phyloP scores from a whole-genome alignment of 2,797 vertebrate genomes.

The Sciaenops ocellatus region DNA sequence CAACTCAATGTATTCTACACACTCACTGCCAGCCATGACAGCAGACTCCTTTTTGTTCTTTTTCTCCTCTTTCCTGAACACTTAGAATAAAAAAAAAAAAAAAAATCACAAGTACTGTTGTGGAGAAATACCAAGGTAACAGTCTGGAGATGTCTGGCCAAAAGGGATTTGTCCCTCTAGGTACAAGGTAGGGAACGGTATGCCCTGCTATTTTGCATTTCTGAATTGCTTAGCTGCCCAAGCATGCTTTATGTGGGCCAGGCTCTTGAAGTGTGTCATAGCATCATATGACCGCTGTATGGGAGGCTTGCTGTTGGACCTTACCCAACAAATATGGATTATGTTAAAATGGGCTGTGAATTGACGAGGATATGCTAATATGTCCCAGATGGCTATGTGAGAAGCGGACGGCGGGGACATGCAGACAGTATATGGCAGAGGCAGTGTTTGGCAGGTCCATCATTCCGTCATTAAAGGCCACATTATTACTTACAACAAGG shows the following conservation, averaged over 20 bases:
- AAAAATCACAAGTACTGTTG: constrained; percentile 82
- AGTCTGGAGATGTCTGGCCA: constrained; percentile 91
- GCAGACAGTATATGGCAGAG: constrained; percentile 92
- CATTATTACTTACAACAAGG: constrained; percentile 99
- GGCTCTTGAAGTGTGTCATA: constrained; percentile 94
- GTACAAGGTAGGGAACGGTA: constrained; percentile 87
- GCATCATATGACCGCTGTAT: constrained; percentile 92
- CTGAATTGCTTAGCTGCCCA: constrained; percentile 98
- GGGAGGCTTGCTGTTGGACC: constrained; percentile 92
- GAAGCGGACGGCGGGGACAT: constrained; percentile 90
- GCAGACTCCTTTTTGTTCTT: constrained; percentile 78
- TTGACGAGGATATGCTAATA: constrained; percentile 99
- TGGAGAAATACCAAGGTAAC: constrained; percentile 87
- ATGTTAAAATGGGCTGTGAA: constrained; percentile 98
- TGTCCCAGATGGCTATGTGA: constrained; percentile 96
- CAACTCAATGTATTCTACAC: constrained; percentile 83
- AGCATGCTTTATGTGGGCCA: constrained; percentile 91
- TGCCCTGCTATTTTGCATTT: constrained; percentile 95
- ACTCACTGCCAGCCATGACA: constrained; percentile 81
- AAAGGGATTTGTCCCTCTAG: constrained; percentile 97
- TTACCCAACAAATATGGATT: constrained; percentile 99
- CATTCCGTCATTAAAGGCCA: constrained; percentile 99
- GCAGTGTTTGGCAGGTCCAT: constrained; percentile 99
- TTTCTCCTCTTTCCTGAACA: constrained; percentile 76
- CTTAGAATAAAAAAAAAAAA: constrained; percentile 77